Conservation (phyloP, 92 coral and sea anemone species). For the Palythoa caribaeorum region DNA sequence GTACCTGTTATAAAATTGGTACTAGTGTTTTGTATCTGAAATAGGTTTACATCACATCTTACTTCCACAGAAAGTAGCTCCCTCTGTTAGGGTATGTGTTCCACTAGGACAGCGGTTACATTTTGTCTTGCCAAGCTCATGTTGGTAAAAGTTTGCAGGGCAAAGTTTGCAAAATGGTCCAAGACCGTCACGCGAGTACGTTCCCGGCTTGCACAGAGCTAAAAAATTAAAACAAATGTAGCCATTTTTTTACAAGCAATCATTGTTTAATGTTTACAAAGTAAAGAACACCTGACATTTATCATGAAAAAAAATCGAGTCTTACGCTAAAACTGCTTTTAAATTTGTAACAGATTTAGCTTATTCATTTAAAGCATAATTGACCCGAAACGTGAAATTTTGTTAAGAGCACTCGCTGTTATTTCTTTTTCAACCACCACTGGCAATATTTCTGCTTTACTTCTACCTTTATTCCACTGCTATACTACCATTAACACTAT, state of each 20-base stretch:
- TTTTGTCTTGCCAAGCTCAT: slow-evolving; percentile 59
- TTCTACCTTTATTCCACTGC: not conserved
- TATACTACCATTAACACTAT: no score
- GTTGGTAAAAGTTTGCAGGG: slow-evolving; percentile 69
- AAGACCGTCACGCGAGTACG: slow-evolving; percentile 70
- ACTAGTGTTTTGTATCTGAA: no score
- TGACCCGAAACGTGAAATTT: no score
- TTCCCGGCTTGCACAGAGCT: slow-evolving; percentile 71
- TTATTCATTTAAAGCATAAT: no score
- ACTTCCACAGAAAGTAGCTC: slow-evolving; percentile 72
- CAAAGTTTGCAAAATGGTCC: slow-evolving; percentile 75
- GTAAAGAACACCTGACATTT: no score
- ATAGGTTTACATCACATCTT: not conserved
- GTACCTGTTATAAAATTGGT: no score
- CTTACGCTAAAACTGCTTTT: no score
- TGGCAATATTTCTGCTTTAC: not conserved
- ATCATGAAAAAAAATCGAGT: no score
- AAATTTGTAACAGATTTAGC: no score
- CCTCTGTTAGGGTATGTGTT: slow-evolving; percentile 62
- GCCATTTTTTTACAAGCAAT: not conserved
- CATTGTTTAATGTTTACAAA: no score
- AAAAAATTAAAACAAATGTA: not conserved
- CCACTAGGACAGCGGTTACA: slow-evolving; percentile 62
- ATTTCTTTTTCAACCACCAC: not conserved
- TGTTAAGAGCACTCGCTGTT: not conserved